A percentile compares a stretch with the other conserved stretches of the same genome.
Evolutionary conservation across 2,113 vertebrate genomes (phyloP).

Genomic region (Lamprologus callipterus): DNA sequence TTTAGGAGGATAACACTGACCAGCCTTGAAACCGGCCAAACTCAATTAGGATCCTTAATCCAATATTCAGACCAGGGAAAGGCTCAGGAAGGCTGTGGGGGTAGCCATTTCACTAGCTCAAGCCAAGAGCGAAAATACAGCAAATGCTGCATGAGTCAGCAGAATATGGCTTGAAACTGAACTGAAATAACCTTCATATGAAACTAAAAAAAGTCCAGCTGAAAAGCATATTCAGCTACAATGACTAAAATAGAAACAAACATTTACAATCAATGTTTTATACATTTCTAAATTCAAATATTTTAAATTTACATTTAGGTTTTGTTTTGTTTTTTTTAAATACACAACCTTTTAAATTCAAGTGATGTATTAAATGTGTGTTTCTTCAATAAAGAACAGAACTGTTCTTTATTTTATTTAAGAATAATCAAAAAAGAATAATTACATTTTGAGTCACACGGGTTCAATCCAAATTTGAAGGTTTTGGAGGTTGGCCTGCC

Average conservation of each 20-base stretch:
- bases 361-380: background rate
- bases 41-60: conserved; percentile 6
- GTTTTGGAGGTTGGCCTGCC: background rate
- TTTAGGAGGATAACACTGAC: background rate
- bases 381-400: background rate
- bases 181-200: background rate
- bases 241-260: background rate
- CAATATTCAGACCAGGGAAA: background rate
- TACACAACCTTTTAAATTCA: background rate
- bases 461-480: background rate
- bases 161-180: background rate
- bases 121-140: background rate
- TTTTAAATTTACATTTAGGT: background rate
- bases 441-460: background rate
- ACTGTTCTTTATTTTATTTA: background rate
- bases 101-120: background rate
- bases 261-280: background rate
- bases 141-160: background rate
- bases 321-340: background rate
- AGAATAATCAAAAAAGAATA: background rate
- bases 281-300: background rate
- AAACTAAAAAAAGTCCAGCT: background rate
- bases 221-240: background rate
- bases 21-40: background rate
- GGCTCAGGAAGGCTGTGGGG: background rate